Percentiles rank a stretch among this genome's conserved stretches.
phyloP scores from a whole-genome alignment of 2,797 vertebrate genomes.

The Telmatherina bonti region DNA sequence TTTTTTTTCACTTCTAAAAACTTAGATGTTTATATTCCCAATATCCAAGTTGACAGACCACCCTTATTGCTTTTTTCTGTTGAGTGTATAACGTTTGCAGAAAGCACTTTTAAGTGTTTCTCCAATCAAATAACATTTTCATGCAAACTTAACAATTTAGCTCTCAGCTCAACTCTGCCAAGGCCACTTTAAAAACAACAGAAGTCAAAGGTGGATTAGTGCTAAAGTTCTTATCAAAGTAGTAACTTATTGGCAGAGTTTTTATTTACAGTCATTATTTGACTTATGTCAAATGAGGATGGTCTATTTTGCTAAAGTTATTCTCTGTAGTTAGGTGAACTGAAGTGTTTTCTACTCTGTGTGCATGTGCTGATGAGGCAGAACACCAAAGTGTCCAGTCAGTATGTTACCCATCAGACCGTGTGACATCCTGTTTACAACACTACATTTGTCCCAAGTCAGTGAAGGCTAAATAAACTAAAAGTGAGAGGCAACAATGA shows the following conservation, averaged over 20 bases:
- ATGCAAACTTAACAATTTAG: conserved; percentile 37
- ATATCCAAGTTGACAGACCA: no score
- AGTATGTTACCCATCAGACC: not conserved
- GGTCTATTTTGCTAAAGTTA: not conserved
- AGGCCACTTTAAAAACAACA: conserved; percentile 42
- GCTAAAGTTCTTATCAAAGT: conserved; percentile 23
- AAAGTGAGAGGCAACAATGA: conserved; percentile 37
- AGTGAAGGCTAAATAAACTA: conserved; percentile 21
- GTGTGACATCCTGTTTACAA: conserved; percentile 21
- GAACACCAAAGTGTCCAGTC: not conserved
- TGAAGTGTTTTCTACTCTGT: conserved; percentile 24
- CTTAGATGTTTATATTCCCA: no score
- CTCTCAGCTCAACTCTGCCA: no score
- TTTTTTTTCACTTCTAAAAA: no score
- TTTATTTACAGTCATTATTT: conserved; percentile 3
- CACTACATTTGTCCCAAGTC: conserved; percentile 24
- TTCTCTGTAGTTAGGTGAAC: no score
- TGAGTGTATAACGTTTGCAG: no score
- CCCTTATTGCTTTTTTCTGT: no score
- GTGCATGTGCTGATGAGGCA: conserved; percentile 13
- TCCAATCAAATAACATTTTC: not conserved
- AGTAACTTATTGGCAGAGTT: conserved; percentile 19
- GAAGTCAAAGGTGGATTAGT: conserved; percentile 14
- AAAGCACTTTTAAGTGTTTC: no score
- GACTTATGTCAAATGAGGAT: not conserved